Evolutionary conservation across 2,797 vertebrate species (phyloP).

Genomic region (Enteromius mattozi): DNA sequence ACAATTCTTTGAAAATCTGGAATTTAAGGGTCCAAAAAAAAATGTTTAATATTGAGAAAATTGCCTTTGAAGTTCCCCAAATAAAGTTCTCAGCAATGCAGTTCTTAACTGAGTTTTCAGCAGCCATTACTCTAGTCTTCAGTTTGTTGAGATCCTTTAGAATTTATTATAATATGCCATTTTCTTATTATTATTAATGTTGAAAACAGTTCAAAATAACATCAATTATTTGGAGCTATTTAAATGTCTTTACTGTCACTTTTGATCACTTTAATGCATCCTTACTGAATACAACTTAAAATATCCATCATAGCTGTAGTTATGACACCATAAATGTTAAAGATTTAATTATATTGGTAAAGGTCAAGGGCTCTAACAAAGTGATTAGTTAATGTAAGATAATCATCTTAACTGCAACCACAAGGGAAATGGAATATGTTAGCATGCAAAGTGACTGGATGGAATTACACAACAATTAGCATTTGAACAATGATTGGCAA

Average conservation of each 20-base stretch:
- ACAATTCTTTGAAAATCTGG: too few species aligned
- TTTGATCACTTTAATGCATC: not conserved
- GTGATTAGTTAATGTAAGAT: conserved; percentile 43
- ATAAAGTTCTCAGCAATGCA: too few species aligned
- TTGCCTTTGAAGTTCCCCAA: too few species aligned
- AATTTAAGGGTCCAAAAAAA: too few species aligned
- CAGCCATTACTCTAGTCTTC: not conserved
- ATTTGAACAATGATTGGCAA: conserved; percentile 39
- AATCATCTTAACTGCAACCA: conserved; percentile 49
- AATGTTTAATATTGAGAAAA: too few species aligned
- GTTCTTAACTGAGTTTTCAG: not conserved
- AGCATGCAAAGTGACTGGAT: conserved; percentile 46
- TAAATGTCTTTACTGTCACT: not conserved
- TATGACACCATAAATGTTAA: conserved; percentile 19
- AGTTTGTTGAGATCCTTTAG: not conserved
- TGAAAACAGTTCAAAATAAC: not conserved
- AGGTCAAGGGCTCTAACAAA: conserved; percentile 57
- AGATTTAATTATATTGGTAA: conserved; percentile 53
- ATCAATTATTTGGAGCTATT: not conserved
- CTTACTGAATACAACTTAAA: not conserved
- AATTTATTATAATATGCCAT: not conserved
- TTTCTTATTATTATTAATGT: not conserved
- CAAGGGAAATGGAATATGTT: conserved; percentile 56
- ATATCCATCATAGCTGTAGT: not conserved
- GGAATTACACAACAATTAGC: conserved; percentile 56